Evolutionary conservation across 2,888 invertebrate species (phyloP).

Genomic region (Drosophila cognata): DNA sequence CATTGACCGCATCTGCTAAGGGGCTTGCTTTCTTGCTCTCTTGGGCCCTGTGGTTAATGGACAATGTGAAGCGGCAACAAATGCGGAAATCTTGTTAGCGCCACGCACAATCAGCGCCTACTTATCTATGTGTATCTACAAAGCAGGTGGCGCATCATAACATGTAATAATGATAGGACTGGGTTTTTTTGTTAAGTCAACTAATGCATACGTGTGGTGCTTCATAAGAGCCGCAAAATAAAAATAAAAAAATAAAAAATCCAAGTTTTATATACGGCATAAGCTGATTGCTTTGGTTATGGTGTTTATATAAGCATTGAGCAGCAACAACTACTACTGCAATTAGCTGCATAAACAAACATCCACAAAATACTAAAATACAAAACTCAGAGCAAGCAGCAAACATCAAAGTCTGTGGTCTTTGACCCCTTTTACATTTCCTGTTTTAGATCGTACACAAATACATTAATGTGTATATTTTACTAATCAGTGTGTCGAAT

Average conservation of each 20-base stretch:
- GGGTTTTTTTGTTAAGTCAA: slow-evolving; percentile 17
- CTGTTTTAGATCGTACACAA: slow-evolving; percentile 35
- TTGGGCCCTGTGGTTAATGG: slow-evolving; percentile 27
- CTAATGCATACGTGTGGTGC: slow-evolving; percentile 57
- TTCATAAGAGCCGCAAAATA: slow-evolving; percentile 41
- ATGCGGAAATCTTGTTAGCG: slow-evolving; percentile 73
- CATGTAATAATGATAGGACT: slow-evolving; percentile 61
- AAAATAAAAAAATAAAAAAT: slow-evolving; percentile 11
- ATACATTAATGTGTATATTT: slow-evolving; percentile 10
- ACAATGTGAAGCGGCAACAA: slow-evolving; percentile 47
- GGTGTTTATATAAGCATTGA: slow-evolving; percentile 45
- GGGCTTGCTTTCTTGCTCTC: background rate
- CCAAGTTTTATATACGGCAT: slow-evolving; percentile 21
- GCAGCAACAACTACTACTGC: slow-evolving; percentile 23
- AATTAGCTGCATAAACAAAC: slow-evolving; percentile 63
- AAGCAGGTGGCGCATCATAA: slow-evolving; percentile 51
- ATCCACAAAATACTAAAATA: slow-evolving; percentile 26
- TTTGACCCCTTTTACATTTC: slow-evolving; percentile 51
- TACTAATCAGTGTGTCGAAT: slow-evolving; percentile 25
- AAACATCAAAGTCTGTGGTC: slow-evolving; percentile 48
- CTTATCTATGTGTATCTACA: slow-evolving; percentile 29
- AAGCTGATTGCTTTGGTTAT: slow-evolving; percentile 32
- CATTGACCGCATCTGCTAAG: slow-evolving; percentile 53
- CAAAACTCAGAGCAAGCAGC: slow-evolving; percentile 13
- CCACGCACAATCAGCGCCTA: slow-evolving; percentile 55